phyloP scores from a whole-genome alignment of 2,113 vertebrate genomes.

The Lucifuga dentata region DNA sequence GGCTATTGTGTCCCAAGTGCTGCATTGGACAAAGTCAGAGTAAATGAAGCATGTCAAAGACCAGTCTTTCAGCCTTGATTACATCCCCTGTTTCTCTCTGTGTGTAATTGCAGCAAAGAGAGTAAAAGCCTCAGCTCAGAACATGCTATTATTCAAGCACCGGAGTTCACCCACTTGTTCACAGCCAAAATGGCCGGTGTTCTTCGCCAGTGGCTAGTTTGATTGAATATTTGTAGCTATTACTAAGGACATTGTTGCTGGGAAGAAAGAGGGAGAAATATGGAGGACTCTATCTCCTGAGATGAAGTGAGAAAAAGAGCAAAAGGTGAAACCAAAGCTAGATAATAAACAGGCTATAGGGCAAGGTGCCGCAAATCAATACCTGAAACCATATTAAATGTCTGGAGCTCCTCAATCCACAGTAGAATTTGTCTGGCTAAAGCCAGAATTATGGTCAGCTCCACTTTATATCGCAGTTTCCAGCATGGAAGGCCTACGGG shows the following conservation, averaged over 20 bases:
- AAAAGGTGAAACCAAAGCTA: constrained; percentile 73
- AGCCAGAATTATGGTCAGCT: constrained; percentile 53
- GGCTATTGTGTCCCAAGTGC: constrained; percentile 72
- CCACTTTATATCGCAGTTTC: constrained; percentile 55
- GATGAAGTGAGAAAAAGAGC: constrained; percentile 55
- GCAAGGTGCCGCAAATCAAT: constrained; percentile 75
- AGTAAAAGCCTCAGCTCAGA: constrained; percentile 29
- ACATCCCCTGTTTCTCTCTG: constrained; percentile 15
- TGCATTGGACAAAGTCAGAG: constrained; percentile 62
- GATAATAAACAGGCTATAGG: constrained; percentile 74
- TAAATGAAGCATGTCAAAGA: constrained; percentile 73
- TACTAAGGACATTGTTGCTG: constrained; percentile 49
- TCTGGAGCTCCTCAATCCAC: constrained; percentile 69
- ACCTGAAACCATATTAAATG: constrained; percentile 75
- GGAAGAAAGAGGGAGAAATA: constrained; percentile 21
- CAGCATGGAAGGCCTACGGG: constrained; percentile 31
- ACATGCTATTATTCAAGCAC: constrained; percentile 54
- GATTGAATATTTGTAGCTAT: constrained; percentile 55
- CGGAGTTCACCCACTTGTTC: constrained; percentile 25
- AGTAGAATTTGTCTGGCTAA: constrained; percentile 71
- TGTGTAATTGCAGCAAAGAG: constrained; percentile 34
- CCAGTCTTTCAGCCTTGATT: constrained; percentile 63
- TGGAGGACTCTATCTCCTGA: constrained; percentile 50
- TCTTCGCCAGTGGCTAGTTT: constrained; percentile 36
- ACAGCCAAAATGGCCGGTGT: constrained; percentile 27